Percentiles rank a stretch among this genome's conserved stretches.
Conservation (phyloP, 2,888 invertebrate species). For the Nomada fabriciana region DNA sequence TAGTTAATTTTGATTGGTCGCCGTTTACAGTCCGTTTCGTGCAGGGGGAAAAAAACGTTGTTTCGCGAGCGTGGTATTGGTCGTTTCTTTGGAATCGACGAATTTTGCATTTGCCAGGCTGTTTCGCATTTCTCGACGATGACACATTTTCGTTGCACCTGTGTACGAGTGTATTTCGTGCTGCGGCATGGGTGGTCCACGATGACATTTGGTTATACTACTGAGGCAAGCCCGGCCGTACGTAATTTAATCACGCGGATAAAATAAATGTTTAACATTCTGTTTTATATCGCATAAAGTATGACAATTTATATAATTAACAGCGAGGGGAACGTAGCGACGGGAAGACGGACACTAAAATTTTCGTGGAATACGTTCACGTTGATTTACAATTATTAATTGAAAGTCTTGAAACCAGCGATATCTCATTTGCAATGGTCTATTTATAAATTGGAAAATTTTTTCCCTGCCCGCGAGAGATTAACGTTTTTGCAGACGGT, state of each 20-base stretch:
- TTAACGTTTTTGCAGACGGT: conserved; percentile 1
- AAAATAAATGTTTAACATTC: background rate
- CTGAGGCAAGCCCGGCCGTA: conserved; percentile 9
- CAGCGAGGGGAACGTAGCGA: too few relatives aligned
- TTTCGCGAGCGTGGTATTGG: background rate
- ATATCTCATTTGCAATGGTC: background rate
- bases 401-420: too few relatives aligned
- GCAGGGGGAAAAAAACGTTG: background rate
- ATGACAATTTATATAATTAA: too few relatives aligned
- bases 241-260: background rate
- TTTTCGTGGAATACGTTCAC: background rate
- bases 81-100: background rate
- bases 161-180: background rate
- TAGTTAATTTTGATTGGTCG: conserved; percentile 19
- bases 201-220: conserved; percentile 40
- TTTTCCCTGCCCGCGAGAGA: background rate
- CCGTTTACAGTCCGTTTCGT: background rate
- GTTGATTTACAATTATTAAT: too few relatives aligned
- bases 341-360: background rate
- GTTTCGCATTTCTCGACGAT: background rate
- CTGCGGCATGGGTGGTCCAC: conserved; percentile 23
- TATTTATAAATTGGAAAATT: background rate
- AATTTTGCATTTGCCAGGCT: background rate
- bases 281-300: too few relatives aligned
- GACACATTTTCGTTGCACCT: too few relatives aligned